Conservation (phyloP, 2,797 vertebrate species). For the Paratrypauchen microcephalus region DNA sequence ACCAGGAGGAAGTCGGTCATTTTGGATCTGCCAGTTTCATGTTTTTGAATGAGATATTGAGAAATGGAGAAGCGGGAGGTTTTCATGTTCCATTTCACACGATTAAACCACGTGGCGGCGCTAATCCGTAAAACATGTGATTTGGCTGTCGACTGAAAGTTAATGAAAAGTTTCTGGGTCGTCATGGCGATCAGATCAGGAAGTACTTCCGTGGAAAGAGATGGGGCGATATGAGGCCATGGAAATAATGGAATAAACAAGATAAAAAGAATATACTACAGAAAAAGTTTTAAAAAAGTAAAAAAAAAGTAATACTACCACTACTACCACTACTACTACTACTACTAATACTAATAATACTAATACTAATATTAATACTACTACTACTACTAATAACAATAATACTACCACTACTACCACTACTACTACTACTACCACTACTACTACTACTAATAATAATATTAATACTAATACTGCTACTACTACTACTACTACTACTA, state of each 20-base stretch:
- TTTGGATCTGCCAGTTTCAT: slow-evolving; percentile 63
- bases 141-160: neutral
- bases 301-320: too few species aligned
- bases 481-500: too few species aligned
- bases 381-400: too few species aligned
- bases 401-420: too few species aligned
- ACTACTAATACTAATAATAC: too few species aligned
- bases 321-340: too few species aligned
- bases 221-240: neutral
- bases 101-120: neutral
- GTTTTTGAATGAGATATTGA: slow-evolving; percentile 42
- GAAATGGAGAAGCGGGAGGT: slow-evolving; percentile 12
- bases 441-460: too few species aligned
- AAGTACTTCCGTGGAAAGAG: neutral
- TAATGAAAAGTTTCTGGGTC: neutral
- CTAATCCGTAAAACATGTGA: neutral
- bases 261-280: neutral
- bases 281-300: too few species aligned
- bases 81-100: slow-evolving; percentile 13
- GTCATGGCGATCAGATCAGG: neutral
- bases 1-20: slow-evolving; percentile 57
- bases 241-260: neutral
- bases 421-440: too few species aligned
- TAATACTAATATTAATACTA: too few species aligned
- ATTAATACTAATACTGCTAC: too few species aligned